Base-by-base conservation (phyloP, 2,113 vertebrate species). In the Pelusios castaneus region DNA sequence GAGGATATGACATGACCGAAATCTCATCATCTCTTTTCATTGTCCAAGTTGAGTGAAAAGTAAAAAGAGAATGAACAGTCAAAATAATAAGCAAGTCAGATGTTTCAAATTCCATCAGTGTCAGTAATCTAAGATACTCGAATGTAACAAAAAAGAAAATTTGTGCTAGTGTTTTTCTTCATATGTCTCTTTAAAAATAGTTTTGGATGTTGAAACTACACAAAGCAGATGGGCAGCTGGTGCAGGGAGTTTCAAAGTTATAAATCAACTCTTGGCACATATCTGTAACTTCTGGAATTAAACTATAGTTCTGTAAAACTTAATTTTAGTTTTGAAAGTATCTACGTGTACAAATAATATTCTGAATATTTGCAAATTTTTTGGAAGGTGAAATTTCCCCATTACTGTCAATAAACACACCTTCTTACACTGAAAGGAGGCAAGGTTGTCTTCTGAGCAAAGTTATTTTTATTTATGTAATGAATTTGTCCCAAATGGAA, bases 391-490 rank as follows among this genome's bases (percentile, higher is more conserved):
- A 92, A 92, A 91, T 13, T 92, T 85, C 83, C n/a, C 87, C 0
- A 0, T 84, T 94, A 75, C 77, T 89, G 6, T 80, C 87, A 49
- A 54, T 91, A 91, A 88, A 0, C 38, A 90, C 0, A 0, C 85
- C 24, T 95, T 34, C 82, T 97, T 77, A 89, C 1, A 16, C 91
- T 79, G 87, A 95, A 90, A 93, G 85, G 89, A 83, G 85, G n/a
- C 10, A n/a, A 67, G 86, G 51, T 87, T 45, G 51, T 87, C 67
- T 78, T 11, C 1, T 2, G 84, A 89, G 92, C 55, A 56, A 49
- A 85, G 79, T 0, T 4, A 89, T 47, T 52, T 82, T 16, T 27
- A 56, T 43, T 45, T 43, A 77, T 34, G 82, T n/a, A 81, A 7
- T 58, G 81, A 93, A 85, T 73, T 27, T 1, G 45, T 89, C 83